Percentiles rank a stretch among this genome's conserved stretches.
Evolutionary conservation across 2,113 vertebrate genomes (phyloP).

Genomic region (Myrmecophaga tridactyla): DNA sequence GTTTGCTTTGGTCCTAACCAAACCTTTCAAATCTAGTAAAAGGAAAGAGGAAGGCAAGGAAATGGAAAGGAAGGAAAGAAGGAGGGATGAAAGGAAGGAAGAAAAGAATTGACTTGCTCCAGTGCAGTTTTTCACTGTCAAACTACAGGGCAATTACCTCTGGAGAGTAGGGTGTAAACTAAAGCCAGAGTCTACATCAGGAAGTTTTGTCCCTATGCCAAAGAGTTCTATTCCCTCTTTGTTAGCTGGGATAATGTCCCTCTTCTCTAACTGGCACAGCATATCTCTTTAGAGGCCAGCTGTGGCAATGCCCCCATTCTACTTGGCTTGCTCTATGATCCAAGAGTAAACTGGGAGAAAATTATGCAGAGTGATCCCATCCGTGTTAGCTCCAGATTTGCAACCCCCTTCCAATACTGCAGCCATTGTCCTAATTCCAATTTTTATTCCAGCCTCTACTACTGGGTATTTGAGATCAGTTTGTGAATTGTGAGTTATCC

Average conservation of each 20-base stretch:
- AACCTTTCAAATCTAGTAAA: not conserved
- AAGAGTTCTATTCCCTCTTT: not conserved
- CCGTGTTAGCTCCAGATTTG: not conserved
- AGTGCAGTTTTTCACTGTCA: not conserved
- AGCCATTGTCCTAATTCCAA: rapidly evolving
- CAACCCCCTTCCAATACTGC: not conserved
- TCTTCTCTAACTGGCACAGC: not conserved
- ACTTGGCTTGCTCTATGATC: not conserved
- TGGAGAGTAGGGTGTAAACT: not conserved
- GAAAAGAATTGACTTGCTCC: not conserved
- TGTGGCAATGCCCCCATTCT: not conserved
- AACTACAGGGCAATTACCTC: not conserved
- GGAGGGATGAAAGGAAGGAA: too few species aligned
- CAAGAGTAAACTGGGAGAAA: not conserved
- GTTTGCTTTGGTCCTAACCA: not conserved
- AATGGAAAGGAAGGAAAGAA: not conserved
- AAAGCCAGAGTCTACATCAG: not conserved
- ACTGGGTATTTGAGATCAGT: not conserved
- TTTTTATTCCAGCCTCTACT: not conserved
- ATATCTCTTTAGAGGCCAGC: not conserved
- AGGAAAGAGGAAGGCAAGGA: not conserved
- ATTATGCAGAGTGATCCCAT: not conserved
- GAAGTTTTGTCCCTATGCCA: not conserved
- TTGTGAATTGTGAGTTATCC: not conserved
- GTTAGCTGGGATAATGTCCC: not conserved